Base-by-base conservation (phyloP, 2,888 invertebrate genomes). In the Ceraclea dissimilis region DNA sequence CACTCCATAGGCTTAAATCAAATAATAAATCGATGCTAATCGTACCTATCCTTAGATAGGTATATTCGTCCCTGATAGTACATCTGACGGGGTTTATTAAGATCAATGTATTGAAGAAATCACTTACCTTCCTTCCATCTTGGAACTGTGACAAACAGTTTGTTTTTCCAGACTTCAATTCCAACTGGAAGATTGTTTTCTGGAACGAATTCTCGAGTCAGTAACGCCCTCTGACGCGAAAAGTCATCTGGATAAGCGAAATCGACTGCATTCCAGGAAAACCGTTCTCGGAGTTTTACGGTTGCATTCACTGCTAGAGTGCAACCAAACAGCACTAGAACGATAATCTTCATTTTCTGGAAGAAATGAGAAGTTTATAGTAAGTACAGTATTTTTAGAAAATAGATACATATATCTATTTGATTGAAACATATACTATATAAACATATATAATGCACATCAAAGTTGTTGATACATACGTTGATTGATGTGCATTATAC, bases 171-270 rank as follows among this genome's bases (percentile, higher is more conserved):
- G 58, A 89, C 75, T 69, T 92, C 91, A 22, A 92, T 82, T 18
- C 91, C 92, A 1, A 90, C 89, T 0, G 91, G 90, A 1, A 90
- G 73, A 52, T 83, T 88, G 67, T 91, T 91, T 67, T 87, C 85
- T 0, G 88, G 89, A 10, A 86, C 79, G 63, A 83, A 84, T 49
- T 82, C 81, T 4, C 85, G 85, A 0, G 78, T 79, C 39, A 77
- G 68, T 8, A 89, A 70, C 0, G 87, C 88, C 60, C 82, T 76
- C 62, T 82, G 78, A 65, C 83, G 81, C 8, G 80, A 72, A 51
- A 74, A 71, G 18, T 80, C 73, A 62, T 80, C 82, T 1, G 87
- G 86, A 69, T 83, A 91, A 39, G 82, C 84, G 72, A 84, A 92
- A 70, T 92, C 90, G 67, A 92, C 64, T 34, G 79, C 75, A 51